Evolutionary conservation across 2,888 invertebrate species (phyloP).

Genomic region (Eupithecia insigniata): DNA sequence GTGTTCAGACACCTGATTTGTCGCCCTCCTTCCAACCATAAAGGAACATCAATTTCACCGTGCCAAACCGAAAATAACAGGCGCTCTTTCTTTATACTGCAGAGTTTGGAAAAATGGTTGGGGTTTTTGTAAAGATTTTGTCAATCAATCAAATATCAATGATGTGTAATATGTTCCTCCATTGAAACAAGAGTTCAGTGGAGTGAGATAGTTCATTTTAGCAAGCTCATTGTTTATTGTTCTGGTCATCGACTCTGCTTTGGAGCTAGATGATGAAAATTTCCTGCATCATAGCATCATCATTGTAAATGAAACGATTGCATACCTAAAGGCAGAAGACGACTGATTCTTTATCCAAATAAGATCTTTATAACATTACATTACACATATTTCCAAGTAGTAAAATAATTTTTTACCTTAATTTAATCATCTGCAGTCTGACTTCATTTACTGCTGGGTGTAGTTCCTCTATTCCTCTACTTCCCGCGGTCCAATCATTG

Average conservation of each 20-base stretch:
- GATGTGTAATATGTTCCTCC: not conserved
- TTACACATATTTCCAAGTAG: too few species aligned
- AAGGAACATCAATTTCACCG: constrained; percentile 21
- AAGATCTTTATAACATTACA: too few species aligned
- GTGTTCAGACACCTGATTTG: constrained; percentile 20
- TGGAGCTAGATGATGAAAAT: not conserved
- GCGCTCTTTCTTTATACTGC: not conserved
- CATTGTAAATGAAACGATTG: too few species aligned
- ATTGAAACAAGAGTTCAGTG: not conserved
- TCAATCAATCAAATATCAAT: not conserved
- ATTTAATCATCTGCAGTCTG: not conserved
- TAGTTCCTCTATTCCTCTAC: not conserved
- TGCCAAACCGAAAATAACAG: constrained; percentile 12
- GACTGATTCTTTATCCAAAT: too few species aligned
- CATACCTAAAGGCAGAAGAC: too few species aligned
- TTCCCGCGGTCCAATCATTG: not conserved
- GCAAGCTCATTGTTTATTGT: not conserved
- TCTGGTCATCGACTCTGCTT: not conserved
- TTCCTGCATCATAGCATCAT: not conserved
- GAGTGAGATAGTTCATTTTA: not conserved
- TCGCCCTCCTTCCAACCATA: constrained; percentile 8
- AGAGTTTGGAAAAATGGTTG: not conserved
- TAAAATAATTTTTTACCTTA: too few species aligned
- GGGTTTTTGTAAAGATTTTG: not conserved
- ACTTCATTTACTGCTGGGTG: not conserved